These are phyloP conservation scores for Drosophila kambysellisi DNA, from an alignment of 2,888 invertebrate genomes.

Conservation along the genomic window DNA sequence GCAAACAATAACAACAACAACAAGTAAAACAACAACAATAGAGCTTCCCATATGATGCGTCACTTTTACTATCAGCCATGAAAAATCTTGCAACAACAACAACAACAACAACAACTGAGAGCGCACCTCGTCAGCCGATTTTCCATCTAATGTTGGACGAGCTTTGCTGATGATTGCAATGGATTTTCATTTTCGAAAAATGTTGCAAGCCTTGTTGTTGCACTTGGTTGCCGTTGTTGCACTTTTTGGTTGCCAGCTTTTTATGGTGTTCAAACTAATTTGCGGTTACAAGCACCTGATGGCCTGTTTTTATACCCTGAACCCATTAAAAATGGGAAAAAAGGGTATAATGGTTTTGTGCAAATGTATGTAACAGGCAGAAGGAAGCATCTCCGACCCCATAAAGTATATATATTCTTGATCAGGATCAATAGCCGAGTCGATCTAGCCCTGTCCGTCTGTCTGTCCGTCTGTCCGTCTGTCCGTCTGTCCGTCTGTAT, in stretches of 20 bases:
- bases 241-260: slow-evolving; percentile 61
- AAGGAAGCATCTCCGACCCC: no score
- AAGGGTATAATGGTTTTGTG: no score
- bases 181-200: slow-evolving; percentile 60
- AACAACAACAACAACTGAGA: slow-evolving; percentile 15
- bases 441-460: no score
- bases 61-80: slow-evolving; percentile 72
- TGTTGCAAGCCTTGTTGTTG: slow-evolving; percentile 58
- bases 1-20: slow-evolving; percentile 30
- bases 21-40: slow-evolving; percentile 17
- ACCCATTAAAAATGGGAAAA: no score
- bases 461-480: no score
- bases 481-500: no score
- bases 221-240: slow-evolving; percentile 29
- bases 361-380: no score
- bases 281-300: slow-evolving; percentile 70
- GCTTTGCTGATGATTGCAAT: slow-evolving; percentile 59
- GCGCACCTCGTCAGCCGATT: slow-evolving; percentile 61
- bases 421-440: no score
- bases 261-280: slow-evolving; percentile 76
- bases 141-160: slow-evolving; percentile 48
- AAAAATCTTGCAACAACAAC: slow-evolving; percentile 41
- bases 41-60: slow-evolving; percentile 73
- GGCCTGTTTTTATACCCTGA: slow-evolving; percentile 55
- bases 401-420: no score